Percentiles rank a stretch among this genome's conserved stretches.
phyloP scores from a whole-genome alignment of 2,113 vertebrate species.

The Lonchura striata region DNA sequence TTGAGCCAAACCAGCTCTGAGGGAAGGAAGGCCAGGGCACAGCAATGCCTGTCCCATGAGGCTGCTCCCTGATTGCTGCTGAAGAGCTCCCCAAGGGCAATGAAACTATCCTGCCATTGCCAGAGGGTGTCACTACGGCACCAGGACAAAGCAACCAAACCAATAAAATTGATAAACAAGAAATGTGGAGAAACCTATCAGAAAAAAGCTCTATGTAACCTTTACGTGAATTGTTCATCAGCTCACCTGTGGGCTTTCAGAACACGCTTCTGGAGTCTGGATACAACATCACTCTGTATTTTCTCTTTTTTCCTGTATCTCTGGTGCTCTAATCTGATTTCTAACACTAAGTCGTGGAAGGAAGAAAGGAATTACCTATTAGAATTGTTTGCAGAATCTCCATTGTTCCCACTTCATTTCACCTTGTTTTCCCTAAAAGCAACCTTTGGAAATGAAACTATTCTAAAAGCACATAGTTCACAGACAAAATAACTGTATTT shows the following conservation, averaged over 20 bases:
- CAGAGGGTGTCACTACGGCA: constrained; percentile 50
- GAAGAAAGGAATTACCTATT: background rate
- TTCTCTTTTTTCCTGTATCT: background rate
- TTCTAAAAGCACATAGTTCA: background rate
- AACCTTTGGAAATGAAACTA: background rate
- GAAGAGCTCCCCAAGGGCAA: background rate
- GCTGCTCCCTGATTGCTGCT: background rate
- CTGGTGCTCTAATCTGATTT: background rate
- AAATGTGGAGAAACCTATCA: background rate
- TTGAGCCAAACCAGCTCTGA: background rate
- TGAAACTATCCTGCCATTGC: background rate
- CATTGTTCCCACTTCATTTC: background rate
- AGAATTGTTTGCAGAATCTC: background rate
- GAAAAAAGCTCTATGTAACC: background rate
- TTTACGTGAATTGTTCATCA: background rate
- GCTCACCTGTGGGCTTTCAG: background rate
- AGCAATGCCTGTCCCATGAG: background rate
- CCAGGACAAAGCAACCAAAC: background rate
- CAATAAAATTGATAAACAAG: background rate
- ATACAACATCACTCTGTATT: background rate
- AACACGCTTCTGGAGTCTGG: background rate
- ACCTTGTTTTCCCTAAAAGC: background rate
- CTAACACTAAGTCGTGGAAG: background rate
- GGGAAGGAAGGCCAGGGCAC: background rate
- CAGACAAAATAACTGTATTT: background rate